These are phyloP conservation scores for Lacerta viridis DNA, from an alignment of 2,797 vertebrate genomes.

Conservation along the genomic window DNA sequence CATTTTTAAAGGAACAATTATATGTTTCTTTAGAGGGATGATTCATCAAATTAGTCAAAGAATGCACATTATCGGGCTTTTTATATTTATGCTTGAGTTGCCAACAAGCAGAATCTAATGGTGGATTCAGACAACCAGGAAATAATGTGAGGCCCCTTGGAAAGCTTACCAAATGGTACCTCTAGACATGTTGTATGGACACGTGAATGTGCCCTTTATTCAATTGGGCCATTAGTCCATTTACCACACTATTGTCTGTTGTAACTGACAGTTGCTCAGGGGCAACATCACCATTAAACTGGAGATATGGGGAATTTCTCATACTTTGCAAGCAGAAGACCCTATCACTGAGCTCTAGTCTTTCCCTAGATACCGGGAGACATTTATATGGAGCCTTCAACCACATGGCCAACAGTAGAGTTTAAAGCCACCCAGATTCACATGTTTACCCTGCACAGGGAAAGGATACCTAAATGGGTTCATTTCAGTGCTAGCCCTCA, in stretches of 20 bases:
- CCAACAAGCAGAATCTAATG: not conserved
- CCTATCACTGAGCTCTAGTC: not conserved
- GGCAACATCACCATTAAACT: not conserved
- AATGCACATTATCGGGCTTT: not conserved
- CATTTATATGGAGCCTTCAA: not conserved
- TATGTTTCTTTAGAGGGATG: conserved; percentile 29
- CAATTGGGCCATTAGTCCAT: not conserved
- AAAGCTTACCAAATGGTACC: not conserved
- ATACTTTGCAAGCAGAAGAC: too few relatives aligned
- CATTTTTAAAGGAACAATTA: conserved; percentile 41
- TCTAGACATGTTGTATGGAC: not conserved
- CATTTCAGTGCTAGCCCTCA: not conserved
- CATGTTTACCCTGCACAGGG: not conserved
- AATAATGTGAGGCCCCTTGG: not conserved
- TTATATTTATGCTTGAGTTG: not conserved
- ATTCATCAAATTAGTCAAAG: conserved; percentile 27
- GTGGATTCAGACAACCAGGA: not conserved
- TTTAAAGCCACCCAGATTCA: too few relatives aligned
- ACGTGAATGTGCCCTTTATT: not conserved
- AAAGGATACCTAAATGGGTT: not conserved
- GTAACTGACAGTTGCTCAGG: not conserved
- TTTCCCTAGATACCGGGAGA: not conserved
- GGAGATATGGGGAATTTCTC: not conserved
- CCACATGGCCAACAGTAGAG: too few relatives aligned
- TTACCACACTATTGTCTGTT: not conserved